Conservation (phyloP, 2,888 invertebrate genomes). For the Dexiosoma caninum region DNA sequence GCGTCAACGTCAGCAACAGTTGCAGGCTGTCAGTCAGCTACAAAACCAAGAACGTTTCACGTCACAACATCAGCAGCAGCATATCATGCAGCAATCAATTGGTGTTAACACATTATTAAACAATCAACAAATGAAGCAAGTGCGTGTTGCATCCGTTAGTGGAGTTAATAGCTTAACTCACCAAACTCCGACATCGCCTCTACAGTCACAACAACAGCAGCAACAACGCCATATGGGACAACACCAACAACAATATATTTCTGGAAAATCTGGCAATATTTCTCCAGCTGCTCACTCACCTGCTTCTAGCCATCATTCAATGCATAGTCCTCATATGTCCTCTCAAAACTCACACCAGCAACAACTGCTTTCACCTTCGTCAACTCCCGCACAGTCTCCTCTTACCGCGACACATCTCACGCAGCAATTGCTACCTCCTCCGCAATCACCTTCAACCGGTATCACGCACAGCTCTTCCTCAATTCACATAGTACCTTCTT, state of each 20-base stretch:
- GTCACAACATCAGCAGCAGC: conserved; percentile 72
- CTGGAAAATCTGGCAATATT: conserved; percentile 57
- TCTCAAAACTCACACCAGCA: conserved; percentile 68
- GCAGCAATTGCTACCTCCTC: conserved; percentile 66
- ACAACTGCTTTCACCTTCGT: conserved; percentile 70
- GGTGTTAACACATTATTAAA: conserved; percentile 66
- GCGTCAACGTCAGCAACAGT: conserved; percentile 66
- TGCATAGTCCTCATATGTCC: conserved; percentile 73
- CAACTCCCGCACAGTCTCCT: conserved; percentile 67
- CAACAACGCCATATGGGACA: conserved; percentile 64
- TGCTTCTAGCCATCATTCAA: conserved; percentile 74
- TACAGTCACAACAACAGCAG: conserved; percentile 69
- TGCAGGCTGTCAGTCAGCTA: conserved; percentile 46
- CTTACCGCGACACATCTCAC: conserved; percentile 68
- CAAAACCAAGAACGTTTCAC: conserved; percentile 60
- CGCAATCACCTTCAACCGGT: conserved; percentile 60
- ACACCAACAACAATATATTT: conserved; percentile 51
- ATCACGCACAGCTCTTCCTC: conserved; percentile 60
- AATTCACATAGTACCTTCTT: conserved; percentile 62
- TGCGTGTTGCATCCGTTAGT: conserved; percentile 62
- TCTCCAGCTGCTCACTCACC: conserved; percentile 72
- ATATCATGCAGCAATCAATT: conserved; percentile 75
- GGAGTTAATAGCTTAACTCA: conserved; percentile 24
- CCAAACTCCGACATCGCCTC: conserved; percentile 51
- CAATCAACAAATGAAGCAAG: conserved; percentile 69